phyloP scores from a whole-genome alignment of 2,113 vertebrate species.

The Nothoprocta perdicaria region DNA sequence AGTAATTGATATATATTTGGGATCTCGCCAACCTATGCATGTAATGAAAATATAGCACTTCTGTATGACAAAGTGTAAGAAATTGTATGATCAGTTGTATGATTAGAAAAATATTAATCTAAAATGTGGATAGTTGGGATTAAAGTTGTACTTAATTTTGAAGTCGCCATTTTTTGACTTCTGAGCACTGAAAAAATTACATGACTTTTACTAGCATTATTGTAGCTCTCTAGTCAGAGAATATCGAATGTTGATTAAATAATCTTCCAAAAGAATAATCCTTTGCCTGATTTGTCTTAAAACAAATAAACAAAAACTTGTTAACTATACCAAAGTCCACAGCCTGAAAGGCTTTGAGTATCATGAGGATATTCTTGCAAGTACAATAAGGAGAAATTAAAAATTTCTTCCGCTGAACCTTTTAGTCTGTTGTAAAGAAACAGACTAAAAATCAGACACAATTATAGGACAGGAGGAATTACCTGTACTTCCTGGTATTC shows the following conservation, averaged over 20 bases:
- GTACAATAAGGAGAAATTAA: not conserved
- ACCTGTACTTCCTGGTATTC: not conserved
- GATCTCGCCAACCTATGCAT: not conserved
- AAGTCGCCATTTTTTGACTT: not conserved
- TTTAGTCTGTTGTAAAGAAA: not conserved
- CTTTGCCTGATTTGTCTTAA: not conserved
- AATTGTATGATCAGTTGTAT: not conserved
- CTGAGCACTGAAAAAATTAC: not conserved
- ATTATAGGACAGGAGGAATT: not conserved
- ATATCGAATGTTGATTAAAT: not conserved
- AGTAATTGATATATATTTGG: not conserved
- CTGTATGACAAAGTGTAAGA: not conserved
- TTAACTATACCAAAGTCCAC: not conserved
- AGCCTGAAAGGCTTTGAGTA: not conserved
- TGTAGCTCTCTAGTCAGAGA: fast-evolving
- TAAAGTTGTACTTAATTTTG: not conserved
- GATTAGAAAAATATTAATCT: not conserved
- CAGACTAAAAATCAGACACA: not conserved
- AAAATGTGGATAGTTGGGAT: not conserved
- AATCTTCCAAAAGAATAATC: not conserved
- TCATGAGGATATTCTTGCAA: not conserved
- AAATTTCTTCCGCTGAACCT: not conserved
- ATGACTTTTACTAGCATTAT: not conserved
- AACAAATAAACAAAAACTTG: not conserved
- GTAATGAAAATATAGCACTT: not conserved